A percentile compares a stretch with the other conserved stretches of the same genome.
phyloP scores from a whole-genome alignment of 2,113 vertebrate genomes.

The Archocentrus centrarchus region DNA sequence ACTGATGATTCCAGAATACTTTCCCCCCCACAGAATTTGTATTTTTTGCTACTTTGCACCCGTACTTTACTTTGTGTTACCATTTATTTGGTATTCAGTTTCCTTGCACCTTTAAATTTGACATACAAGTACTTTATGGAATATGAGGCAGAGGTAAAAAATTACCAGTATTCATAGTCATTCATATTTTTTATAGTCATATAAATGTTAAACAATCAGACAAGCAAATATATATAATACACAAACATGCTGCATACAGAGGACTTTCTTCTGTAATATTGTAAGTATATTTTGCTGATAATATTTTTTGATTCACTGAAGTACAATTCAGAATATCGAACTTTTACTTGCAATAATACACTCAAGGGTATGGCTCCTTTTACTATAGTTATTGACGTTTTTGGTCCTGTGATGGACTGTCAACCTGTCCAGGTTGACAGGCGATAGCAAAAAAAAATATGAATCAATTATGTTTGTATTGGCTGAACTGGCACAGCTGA shows the following conservation, averaged over 20 bases:
- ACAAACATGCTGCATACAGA: neutral
- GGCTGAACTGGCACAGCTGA: neutral
- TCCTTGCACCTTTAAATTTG: neutral
- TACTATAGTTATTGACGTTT: no score
- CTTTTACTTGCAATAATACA: slow-evolving; percentile 4
- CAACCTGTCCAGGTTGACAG: no score
- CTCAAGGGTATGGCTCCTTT: fast-evolving
- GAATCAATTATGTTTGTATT: neutral
- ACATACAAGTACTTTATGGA: neutral
- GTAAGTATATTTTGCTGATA: neutral
- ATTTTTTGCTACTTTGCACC: neutral
- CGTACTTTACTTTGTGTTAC: neutral
- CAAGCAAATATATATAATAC: no score
- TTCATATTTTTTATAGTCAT: neutral
- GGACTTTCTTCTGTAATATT: neutral
- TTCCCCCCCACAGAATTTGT: neutral
- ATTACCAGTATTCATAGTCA: neutral
- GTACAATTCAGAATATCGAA: neutral
- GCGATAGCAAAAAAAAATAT: neutral
- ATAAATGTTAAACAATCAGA: no score
- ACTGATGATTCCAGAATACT: neutral
- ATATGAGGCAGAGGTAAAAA: neutral
- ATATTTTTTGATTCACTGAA: neutral
- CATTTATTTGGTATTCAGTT: neutral
- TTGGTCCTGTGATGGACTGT: no score